Evolutionary conservation across 2,888 invertebrate species (phyloP).

Genomic region (Cynaeus angustus): DNA sequence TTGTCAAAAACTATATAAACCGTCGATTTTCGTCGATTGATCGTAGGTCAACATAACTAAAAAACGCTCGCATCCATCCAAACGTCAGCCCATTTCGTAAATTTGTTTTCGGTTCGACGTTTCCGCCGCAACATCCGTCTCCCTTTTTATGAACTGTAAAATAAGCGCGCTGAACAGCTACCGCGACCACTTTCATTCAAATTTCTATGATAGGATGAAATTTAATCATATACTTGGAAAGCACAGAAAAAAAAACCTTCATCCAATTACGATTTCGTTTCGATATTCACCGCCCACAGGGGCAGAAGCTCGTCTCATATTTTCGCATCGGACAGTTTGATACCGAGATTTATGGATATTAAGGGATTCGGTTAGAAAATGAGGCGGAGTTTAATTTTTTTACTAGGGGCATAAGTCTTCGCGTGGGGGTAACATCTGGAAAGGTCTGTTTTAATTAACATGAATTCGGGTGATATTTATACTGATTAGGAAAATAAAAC

Average conservation of each 20-base stretch:
- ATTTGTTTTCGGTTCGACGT: constrained; percentile 39
- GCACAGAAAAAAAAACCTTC: constrained; percentile 43
- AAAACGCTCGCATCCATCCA: constrained; percentile 15
- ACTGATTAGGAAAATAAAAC: constrained; percentile 9
- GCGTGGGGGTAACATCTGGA: constrained; percentile 18
- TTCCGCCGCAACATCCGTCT: constrained; percentile 20
- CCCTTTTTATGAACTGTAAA: constrained; percentile 47
- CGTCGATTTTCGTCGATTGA: constrained; percentile 12
- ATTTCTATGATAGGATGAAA: constrained; percentile 51
- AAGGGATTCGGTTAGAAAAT: constrained; percentile 4
- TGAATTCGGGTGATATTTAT: constrained; percentile 18
- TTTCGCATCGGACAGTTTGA: constrained; percentile 14
- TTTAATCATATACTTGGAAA: constrained; percentile 45
- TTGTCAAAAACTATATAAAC: neutral
- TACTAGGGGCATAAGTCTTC: neutral
- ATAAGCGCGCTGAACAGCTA: constrained; percentile 40
- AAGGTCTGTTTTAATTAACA: constrained; percentile 24
- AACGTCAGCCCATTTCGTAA: constrained; percentile 35
- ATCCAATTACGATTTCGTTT: constrained; percentile 58
- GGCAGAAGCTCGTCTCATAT: constrained; percentile 10
- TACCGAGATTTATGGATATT: constrained; percentile 12
- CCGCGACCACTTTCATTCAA: constrained; percentile 43
- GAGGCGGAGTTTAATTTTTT: neutral
- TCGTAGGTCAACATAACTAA: constrained; percentile 14
- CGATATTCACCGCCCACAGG: constrained; percentile 49